Evolutionary conservation across 2,888 invertebrate genomes (phyloP).

Genomic region (Zygothrica quintamaculata): DNA sequence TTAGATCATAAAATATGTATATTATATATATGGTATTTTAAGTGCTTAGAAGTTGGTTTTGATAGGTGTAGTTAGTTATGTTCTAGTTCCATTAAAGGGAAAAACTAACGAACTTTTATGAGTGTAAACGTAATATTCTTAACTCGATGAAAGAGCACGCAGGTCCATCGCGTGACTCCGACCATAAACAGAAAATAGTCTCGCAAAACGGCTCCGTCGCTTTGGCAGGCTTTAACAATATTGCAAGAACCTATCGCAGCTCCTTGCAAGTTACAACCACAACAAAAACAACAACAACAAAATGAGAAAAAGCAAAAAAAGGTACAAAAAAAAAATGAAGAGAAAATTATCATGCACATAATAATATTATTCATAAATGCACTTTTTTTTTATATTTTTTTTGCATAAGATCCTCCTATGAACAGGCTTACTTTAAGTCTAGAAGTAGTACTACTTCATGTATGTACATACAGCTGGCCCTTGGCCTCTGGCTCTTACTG

Average conservation of each 20-base stretch:
- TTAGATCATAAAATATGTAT: not conserved
- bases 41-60: not conserved
- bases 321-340: conserved; percentile 29
- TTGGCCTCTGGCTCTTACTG: not conserved
- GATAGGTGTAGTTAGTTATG: conserved; percentile 12
- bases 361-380: conserved; percentile 81
- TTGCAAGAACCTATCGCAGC: conserved; percentile 58
- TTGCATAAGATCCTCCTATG: conserved; percentile 28
- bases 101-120: conserved; percentile 26
- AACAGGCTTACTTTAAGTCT: not conserved
- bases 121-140: conserved; percentile 32
- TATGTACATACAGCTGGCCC: conserved; percentile 13
- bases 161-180: conserved; percentile 74
- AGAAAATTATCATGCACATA: conserved; percentile 79
- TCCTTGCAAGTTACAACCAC: not conserved
- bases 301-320: conserved; percentile 26
- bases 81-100: conserved; percentile 25
- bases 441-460: no score
- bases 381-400: conserved; percentile 40
- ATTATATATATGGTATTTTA: not conserved
- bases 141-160: conserved; percentile 64
- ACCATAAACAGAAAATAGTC: conserved; percentile 78
- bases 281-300: no score
- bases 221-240: conserved; percentile 68
- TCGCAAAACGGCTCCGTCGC: conserved; percentile 81